Base-by-base conservation (phyloP, 2,797 vertebrate genomes). In the Sardinella longiceps region DNA sequence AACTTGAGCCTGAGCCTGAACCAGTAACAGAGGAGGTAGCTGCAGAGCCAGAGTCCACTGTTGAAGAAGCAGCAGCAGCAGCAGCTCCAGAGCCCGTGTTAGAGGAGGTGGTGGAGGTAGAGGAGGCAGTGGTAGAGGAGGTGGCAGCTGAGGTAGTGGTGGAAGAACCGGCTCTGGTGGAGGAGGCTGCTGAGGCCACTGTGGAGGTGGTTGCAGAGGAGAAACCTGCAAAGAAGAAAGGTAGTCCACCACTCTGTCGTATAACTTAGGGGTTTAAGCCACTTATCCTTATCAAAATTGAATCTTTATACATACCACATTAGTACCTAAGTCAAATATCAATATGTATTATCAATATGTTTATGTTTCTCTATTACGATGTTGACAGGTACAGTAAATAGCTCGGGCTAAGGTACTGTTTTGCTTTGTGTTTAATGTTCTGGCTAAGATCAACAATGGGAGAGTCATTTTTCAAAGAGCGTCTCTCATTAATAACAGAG, bases 121-220 rank as follows among this genome's bases (percentile, higher is more conserved):
- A 53, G 15, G 51, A 53, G 25, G 70, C 25, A n/a, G 77, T 39
- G 7, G 51, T 37, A 60, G 83, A 87, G 70, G 53, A 86, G 28
- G 56, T 56, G 5, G 58, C 48, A 25, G 39, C 25, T 81, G 84
- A 85, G 48, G 66, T 86, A 25, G n/a, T 25, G 11, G 46, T 84
- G 23, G 33, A 33, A 37, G 77, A 88, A 74, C 10, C 28, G 1
- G 81, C 23, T 0, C 48, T 20, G 3, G 84, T 48, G 60, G 87
- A 86, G 30, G 60, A 83, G 50, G 80, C 50, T 43, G 30, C 84
- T 14, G 63, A 70, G 30, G 81, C 28, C 5, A 37, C 25, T 7
- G 84, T 45, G 66, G 86, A 83, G 53, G 60, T 90, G 0, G 80
- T 63, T 39, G 18, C 84, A 12, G 74, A 77, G 23, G 89, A 86